phyloP scores from a whole-genome alignment of 2,888 invertebrate genomes.

The Ryuthela nishihirai region DNA sequence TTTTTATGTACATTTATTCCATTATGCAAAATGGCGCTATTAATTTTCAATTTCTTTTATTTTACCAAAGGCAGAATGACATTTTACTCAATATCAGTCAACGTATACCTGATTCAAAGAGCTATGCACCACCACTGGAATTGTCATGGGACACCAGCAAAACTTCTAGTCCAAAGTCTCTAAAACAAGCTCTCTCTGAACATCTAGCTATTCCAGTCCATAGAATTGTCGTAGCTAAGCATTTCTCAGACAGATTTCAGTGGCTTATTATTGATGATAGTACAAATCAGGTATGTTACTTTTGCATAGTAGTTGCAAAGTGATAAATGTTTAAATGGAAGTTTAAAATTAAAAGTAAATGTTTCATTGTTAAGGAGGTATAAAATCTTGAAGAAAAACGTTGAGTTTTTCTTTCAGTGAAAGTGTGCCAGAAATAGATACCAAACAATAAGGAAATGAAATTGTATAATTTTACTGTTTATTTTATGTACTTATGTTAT shows the following conservation, averaged over 20 bases:
- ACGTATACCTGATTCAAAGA: conserved; percentile 22
- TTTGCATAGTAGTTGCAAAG: too few species aligned
- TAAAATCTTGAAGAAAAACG: too few species aligned
- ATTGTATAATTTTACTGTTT: too few species aligned
- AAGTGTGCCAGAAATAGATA: too few species aligned
- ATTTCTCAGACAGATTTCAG: conserved; percentile 29
- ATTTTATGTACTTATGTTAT: too few species aligned
- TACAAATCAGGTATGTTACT: conserved; percentile 9
- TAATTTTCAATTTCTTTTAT: conserved; percentile 4
- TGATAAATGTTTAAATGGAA: too few species aligned
- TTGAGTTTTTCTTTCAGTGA: too few species aligned
- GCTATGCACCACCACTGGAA: conserved; percentile 22
- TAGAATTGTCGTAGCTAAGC: conserved; percentile 30
- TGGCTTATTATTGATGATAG: conserved; percentile 35
- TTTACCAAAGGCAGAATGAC: conserved; percentile 22
- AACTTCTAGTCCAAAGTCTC: conserved; percentile 17
- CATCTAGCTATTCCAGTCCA: conserved; percentile 13
- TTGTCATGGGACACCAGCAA: conserved; percentile 28
- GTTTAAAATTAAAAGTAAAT: too few species aligned
- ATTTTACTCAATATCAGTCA: conserved; percentile 26
- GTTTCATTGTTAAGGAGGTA: too few species aligned
- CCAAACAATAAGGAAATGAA: too few species aligned
- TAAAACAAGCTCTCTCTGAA: conserved; percentile 25
- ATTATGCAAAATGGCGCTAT: too few species aligned
- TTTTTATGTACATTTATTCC: background rate